Evolutionary conservation across 2,888 invertebrate genomes (phyloP), one percentile per base, ranked within the genome.

Genomic region (Drosophila neoperkinsi): DNA sequence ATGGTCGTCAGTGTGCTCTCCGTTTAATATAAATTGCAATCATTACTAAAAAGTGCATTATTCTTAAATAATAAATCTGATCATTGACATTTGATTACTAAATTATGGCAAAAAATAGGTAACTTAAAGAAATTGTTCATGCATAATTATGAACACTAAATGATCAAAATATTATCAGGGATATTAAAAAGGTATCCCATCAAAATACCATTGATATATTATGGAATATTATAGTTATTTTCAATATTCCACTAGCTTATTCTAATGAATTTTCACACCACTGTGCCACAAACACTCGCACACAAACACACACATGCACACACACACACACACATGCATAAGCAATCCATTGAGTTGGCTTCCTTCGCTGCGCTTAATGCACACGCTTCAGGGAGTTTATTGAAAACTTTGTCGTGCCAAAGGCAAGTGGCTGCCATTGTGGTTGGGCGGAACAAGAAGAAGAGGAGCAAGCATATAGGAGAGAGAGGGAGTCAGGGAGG

Each of bases 361-460:
- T 82, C 81, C 88, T 78, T 71, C 58, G 66, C 90, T 90, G 89
- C 90, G 88, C 83, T 91, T 84, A 91, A 88, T 90, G 91, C 91
- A 90, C 91, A 90, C 84, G 91, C 91, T 90, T 83, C 88, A 87
- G 90, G 91, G 89, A 91, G 91, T 90, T 90, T 91, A 90, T 90
- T 90, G 91, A 90, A 90, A 90, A 87, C 89, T 87, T 88, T 88
- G 88, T 86, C 84, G 90, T 84, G 84, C 81, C 86, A 82, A 82
- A 77, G 80, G 86, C 87, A 86, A 82, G 86, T 74, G 81, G 73
- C 68, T 76, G 69, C 51, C 56, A 62, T n/a, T 58, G 66, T 62
- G 31, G 30, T 49, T 43, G 51, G 46, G 52, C 51, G 60, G 61
- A 60, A 75, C 21, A 16, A 21, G 56, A 43, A 6, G 25, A 16